Evolutionary conservation across 2,888 invertebrate species (phyloP), one percentile per base, ranked within the genome.

Genomic region (Luperina testacea): DNA sequence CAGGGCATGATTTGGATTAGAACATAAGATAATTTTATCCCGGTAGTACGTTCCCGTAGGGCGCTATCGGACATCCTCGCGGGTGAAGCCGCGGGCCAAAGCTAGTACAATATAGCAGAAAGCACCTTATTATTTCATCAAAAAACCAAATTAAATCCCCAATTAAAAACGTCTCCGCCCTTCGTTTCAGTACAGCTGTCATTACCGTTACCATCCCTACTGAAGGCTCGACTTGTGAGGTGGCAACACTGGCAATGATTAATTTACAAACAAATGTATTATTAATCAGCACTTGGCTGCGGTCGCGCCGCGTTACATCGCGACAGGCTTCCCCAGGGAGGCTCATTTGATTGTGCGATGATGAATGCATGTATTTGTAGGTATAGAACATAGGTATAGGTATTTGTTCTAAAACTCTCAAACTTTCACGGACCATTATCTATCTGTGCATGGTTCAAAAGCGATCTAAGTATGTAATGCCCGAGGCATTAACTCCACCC

Each of bases 191-290:
- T 59, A 45, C 51, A 64, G 79, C 78, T 79, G 38, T 70, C 64
- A 53, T 20, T 17, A 20, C 13, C 45, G 8, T 67, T 27, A 71
- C n/a, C 24, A 24, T 67, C 27, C 48, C 63, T 63, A 24, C 57
- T 32, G 45, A 17, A 32, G 59, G 68, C 68, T 11, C 53, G 13
- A 45, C 59, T 75, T 73, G 69, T 53, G 68, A 74, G 51, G 45
- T 68, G 45, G 24, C 38, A 32, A 45, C 51, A 48, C 38, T 63
- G 73, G 61, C 69, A 63, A 53, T 84, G 84, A 87, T 85, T 85
- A 84, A 87, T 85, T 84, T 63, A 65, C 59, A 74, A 80, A 84
- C 63, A 84, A 84, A 80, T 85, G 74, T 75, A 65, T 80, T 65
- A 85, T 87, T 80, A 85, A 87, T 87, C 72, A 80, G 57, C 61